Evolutionary conservation across 2,113 vertebrate species (phyloP).

Genomic region (Pituophis catenifer): DNA sequence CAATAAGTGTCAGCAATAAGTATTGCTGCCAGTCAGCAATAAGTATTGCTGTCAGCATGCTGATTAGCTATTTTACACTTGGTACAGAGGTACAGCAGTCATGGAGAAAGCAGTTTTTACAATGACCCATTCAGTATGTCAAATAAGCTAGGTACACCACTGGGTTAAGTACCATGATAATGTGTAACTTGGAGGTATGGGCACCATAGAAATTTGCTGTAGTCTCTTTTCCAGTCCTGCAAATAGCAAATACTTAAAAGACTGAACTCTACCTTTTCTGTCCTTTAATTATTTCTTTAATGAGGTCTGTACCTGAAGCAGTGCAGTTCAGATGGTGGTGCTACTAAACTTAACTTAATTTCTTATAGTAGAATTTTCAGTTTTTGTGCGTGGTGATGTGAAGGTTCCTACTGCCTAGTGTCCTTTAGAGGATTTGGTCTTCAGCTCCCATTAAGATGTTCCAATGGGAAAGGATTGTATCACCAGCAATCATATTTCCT

Average conservation of each 20-base stretch:
- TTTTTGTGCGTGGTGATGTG: background rate
- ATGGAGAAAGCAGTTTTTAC: background rate
- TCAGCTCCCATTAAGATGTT: background rate
- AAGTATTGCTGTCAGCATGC: background rate
- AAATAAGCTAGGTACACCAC: background rate
- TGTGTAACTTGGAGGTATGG: background rate
- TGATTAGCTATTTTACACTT: background rate
- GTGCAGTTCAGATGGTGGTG: background rate
- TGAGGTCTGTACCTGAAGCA: background rate
- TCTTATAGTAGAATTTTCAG: background rate
- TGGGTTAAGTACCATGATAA: background rate
- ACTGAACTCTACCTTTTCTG: background rate
- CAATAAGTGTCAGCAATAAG: background rate
- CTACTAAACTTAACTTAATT: background rate
- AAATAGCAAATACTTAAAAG: background rate
- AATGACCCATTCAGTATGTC: background rate
- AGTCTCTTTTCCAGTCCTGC: background rate
- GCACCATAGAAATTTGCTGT: background rate
- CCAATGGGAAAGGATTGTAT: background rate
- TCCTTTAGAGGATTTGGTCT: background rate
- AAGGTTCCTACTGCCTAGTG: background rate
- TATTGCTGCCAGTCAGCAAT: background rate
- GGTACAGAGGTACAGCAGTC: background rate
- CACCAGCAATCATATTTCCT: background rate
- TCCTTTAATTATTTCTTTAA: background rate